Conservation (phyloP, 2,888 invertebrate species). For the Hypomecis punctinalis region DNA sequence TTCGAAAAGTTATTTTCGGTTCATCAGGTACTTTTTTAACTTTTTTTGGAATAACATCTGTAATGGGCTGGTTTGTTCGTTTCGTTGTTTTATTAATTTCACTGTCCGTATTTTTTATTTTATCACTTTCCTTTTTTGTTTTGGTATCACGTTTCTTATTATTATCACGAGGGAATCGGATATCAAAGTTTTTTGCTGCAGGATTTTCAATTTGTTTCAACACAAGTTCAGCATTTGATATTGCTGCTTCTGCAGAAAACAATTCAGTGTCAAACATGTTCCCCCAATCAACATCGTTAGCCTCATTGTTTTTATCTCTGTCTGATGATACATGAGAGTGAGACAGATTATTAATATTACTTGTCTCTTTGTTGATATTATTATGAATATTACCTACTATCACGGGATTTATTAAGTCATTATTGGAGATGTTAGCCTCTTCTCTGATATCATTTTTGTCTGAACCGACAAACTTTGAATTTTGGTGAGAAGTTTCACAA, state of each 20-base stretch:
- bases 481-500: conserved; percentile 1
- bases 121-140: conserved; percentile 4
- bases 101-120: conserved; percentile 8
- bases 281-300: conserved; percentile 55
- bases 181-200: conserved; percentile 11
- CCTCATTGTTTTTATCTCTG: background rate
- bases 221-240: conserved; percentile 17
- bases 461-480: background rate
- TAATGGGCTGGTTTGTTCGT: conserved; percentile 43
- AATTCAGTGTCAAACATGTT: conserved; percentile 69
- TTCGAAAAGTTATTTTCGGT: conserved; percentile 48
- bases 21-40: conserved; percentile 44
- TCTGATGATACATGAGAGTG: background rate
- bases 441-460: background rate
- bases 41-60: conserved; percentile 47
- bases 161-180: background rate
- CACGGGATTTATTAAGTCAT: conserved; percentile 23
- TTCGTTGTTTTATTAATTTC: conserved; percentile 25
- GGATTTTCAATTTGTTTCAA: conserved; percentile 19
- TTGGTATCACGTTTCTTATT: background rate
- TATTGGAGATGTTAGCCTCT: conserved; percentile 13
- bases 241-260: conserved; percentile 41
- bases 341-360: background rate
- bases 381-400: conserved; percentile 5
- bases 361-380: background rate